Conservation (phyloP, 1,140 invertebrate species). For the Ceratosolen solmsi region DNA sequence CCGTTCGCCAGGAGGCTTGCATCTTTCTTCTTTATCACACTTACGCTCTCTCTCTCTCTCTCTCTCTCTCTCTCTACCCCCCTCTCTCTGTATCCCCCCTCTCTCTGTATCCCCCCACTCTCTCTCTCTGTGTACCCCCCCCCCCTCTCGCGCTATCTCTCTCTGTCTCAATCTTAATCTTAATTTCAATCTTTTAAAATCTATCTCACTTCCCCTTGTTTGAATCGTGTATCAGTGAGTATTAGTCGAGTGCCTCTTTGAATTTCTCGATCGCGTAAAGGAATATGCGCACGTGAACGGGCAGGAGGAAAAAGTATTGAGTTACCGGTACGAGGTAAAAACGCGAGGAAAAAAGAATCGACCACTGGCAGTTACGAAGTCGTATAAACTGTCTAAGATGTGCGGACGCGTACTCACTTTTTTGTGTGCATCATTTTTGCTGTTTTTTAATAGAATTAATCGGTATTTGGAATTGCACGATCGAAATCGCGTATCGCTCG, state of each 20-base stretch:
- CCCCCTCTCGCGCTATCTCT: no score
- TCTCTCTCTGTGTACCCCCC: no score
- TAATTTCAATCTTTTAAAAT: no score
- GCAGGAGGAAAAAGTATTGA: slow-evolving; percentile 24
- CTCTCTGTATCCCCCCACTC: no score
- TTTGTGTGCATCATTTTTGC: background rate
- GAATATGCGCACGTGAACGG: slow-evolving; percentile 18
- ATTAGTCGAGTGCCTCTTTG: slow-evolving; percentile 36
- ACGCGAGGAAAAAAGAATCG: background rate
- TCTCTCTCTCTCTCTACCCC: background rate
- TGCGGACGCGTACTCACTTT: background rate
- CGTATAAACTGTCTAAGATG: slow-evolving; percentile 28
- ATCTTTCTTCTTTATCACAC: background rate
- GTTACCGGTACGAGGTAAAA: slow-evolving; percentile 22
- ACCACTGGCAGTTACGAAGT: background rate
- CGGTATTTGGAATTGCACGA: background rate
- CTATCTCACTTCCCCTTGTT: background rate
- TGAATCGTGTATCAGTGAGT: slow-evolving; percentile 46
- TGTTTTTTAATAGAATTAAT: background rate
- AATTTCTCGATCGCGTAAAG: slow-evolving; percentile 43
- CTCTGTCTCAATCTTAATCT: no score
- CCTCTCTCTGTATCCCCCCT: no score
- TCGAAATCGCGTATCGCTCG: background rate
- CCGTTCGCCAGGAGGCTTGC: slow-evolving; percentile 43
- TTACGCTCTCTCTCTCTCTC: background rate